These are phyloP conservation scores for Strigamia maritima DNA, from an alignment of 2,888 invertebrate genomes.

Conservation along the genomic window DNA sequence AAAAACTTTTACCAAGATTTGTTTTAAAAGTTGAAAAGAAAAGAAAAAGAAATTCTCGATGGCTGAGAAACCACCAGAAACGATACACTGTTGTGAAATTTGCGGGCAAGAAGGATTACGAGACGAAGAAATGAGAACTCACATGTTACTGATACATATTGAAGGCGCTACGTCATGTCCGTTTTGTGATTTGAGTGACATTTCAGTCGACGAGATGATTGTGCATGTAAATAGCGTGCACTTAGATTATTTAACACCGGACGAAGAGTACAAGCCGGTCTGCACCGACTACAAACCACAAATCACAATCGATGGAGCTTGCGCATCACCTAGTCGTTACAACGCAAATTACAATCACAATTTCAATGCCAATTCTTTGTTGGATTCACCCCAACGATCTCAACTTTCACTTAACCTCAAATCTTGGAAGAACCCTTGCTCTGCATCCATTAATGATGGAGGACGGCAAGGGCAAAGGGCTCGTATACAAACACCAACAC, in stretches of 20 bases:
- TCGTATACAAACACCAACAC: constrained; percentile 34
- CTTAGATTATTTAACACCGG: constrained; percentile 75
- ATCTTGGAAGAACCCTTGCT: constrained; percentile 37
- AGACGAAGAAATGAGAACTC: constrained; percentile 64
- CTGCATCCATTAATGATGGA: constrained; percentile 5
- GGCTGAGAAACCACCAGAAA: constrained; percentile 53
- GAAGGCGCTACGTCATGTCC: constrained; percentile 76
- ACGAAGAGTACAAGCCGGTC: constrained; percentile 59
- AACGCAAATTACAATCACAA: constrained; percentile 42
- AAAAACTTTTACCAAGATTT: background rate
- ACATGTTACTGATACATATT: constrained; percentile 73
- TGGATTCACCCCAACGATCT: constrained; percentile 55
- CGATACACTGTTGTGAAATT: constrained; percentile 71
- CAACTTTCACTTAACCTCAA: constrained; percentile 63
- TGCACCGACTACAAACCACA: background rate
- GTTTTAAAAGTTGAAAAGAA: background rate
- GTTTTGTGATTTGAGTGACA: constrained; percentile 72
- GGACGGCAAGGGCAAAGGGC: constrained; percentile 26
- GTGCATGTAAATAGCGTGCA: constrained; percentile 81
- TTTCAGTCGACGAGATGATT: constrained; percentile 70
- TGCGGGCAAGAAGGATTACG: constrained; percentile 75
- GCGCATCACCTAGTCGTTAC: constrained; percentile 40
- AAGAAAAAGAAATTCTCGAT: background rate
- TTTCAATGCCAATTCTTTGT: constrained; percentile 49
- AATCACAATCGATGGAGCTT: constrained; percentile 35